phyloP scores from a whole-genome alignment of 2,888 invertebrate species.

The Heliconius ethilla region DNA sequence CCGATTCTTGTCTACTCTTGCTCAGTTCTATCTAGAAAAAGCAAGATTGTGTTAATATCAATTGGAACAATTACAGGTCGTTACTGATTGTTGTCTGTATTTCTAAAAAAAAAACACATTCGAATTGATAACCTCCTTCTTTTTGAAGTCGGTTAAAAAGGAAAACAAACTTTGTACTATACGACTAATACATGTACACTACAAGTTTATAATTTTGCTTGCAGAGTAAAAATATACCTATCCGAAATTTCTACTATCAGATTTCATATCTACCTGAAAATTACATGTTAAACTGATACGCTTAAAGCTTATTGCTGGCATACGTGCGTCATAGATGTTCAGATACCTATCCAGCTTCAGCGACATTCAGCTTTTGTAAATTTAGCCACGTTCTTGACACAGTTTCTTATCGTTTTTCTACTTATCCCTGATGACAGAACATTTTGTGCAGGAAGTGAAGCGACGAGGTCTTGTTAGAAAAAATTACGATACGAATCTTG shows the following conservation, averaged over 20 bases:
- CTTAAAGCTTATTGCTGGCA: constrained; percentile 41
- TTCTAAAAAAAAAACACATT: neutral
- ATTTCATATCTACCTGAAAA: constrained; percentile 21
- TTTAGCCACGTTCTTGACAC: constrained; percentile 61
- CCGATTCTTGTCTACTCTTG: constrained; percentile 11
- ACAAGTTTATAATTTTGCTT: neutral
- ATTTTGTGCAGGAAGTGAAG: constrained; percentile 51
- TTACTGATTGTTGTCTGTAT: neutral
- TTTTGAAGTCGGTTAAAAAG: no score
- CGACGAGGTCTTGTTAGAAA: constrained; percentile 46
- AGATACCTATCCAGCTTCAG: constrained; percentile 18
- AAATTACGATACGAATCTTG: constrained; percentile 41
- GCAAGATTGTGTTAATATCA: constrained; percentile 19
- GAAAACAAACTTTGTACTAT: no score
- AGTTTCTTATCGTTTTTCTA: constrained; percentile 56
- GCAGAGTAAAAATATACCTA: neutral
- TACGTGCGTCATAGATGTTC: constrained; percentile 44
- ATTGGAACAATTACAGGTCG: constrained; percentile 6
- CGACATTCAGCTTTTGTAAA: constrained; percentile 46
- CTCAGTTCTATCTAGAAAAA: constrained; percentile 34
- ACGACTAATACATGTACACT: no score
- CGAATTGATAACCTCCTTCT: no score
- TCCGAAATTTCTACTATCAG: constrained; percentile 6
- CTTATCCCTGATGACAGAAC: constrained; percentile 51
- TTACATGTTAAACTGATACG: constrained; percentile 31